Base-by-base conservation (phyloP, 2,113 vertebrate genomes). In the Paradoxurus hermaphroditus region DNA sequence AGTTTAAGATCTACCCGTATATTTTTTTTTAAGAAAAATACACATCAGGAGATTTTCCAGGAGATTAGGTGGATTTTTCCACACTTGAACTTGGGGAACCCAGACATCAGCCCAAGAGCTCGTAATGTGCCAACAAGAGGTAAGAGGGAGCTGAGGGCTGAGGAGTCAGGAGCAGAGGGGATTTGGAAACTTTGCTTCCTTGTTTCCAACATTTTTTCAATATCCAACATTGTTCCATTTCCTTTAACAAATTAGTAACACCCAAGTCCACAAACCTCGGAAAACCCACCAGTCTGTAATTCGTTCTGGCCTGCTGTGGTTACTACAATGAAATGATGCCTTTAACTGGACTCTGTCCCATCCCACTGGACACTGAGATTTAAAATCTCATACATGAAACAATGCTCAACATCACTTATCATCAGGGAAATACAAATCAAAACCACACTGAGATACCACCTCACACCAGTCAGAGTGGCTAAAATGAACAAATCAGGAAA, bases 21-120 rank as follows among this genome's bases (percentile, higher is more conserved):
- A 86, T 84, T 79, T 90, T 19, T 89, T 86, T 83, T 91, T 15
- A 97, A 78, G 56, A 83, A 91, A 97, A 97, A 96, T 93, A 82
- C 18, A 90, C 81, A 94, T 31, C 25, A 70, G 7, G 86, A 96
- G 92, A 95, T 96, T 94, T 97, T 95, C 89, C 94, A 95, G 72
- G 79, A 95, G 92, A 98, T 97, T 96, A 97, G 77, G 92, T 96
- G 86, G 7, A 41, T 19, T 97, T 98, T 98, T 98, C 96, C 91
- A 94, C 67, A 4, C 88, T 97, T 95, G 93, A 87, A 93, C 68
- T 49, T 91, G 87, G 94, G 53, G 86, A 87, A 98, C 31, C 94
- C 98, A 98, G 96, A 94, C 41, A 15, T 14, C 11, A 84, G 90
- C 86, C 97, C 81, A 21, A 94, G 90, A 94, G n/a, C 21, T 79